phyloP scores from a whole-genome alignment of 92 coral and sea anemone genomes.

The Muricea muricata region DNA sequence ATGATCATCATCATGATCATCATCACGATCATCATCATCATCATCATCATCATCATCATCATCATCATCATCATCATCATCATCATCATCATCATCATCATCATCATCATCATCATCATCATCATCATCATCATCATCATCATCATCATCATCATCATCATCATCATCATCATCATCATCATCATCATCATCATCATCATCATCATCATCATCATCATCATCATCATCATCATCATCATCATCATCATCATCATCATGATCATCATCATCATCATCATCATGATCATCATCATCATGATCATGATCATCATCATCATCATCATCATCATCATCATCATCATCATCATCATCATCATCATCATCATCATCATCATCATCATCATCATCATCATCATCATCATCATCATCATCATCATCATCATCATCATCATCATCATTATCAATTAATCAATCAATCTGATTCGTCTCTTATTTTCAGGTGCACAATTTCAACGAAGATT shows the following conservation, averaged over 20 bases:
- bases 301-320: background rate
- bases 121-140: background rate
- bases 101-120: background rate
- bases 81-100: constrained; percentile 8
- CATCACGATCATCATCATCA: background rate
- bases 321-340: background rate
- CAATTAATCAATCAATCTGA: no score
- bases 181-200: background rate
- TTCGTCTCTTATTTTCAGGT: background rate
- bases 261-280: background rate
- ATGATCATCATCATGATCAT: background rate
- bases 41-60: background rate
- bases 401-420: background rate
- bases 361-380: background rate
- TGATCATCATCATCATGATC: background rate
- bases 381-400: background rate
- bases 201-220: background rate
- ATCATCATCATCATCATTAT: background rate
- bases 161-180: background rate
- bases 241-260: background rate
- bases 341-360: background rate
- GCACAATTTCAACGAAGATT: background rate
- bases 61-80: constrained; percentile 7
- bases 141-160: background rate
- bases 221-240: background rate